Base-by-base conservation (phyloP, 2,888 invertebrate genomes). In the Platynereis dumerilii region DNA sequence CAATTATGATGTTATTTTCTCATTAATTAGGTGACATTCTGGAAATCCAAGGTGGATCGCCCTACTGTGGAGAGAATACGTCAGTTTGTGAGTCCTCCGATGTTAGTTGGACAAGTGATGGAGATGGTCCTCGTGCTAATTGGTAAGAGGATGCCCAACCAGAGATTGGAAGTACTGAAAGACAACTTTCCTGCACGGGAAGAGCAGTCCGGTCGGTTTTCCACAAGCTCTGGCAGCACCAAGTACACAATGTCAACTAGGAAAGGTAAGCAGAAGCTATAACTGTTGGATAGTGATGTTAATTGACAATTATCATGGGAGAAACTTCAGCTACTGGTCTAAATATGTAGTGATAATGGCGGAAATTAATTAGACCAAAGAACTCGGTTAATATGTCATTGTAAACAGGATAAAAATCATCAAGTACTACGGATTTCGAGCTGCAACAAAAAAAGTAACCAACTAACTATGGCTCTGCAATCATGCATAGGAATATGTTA, bases 111-210 rank as follows among this genome's bases (percentile, higher is more conserved):
- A 17, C 80, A 81, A 63, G 80, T 84, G 58, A 80, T 84, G 77
- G 83, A 84, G 72, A 84, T 84, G 83, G 78, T 83, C 26, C 79
- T 83, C 80, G 79, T 78, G 48, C 74, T 84, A 60, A 81, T 84
- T 60, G 83, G 83, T 17, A 83, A 83, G 65, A 75, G 78, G 15
- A 71, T 79, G 42, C 80, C 81, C 70, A 56, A 28, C 42, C 54
- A 28, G 42, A 39, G 68, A 5, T 57, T 57, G 3, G 72, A 67
- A 15, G 42, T 12, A 0, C 34, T 57, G 15, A 42, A 52, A 5
- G 71, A 66, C 39, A 39, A n/a, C 27, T 68, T 70, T 57, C 70
- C 70, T 7, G 22, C 69, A 28, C 75, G 77, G 53, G 81, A 80
- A n/a, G 78, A 78, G 42, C 73, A 74, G 70, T 80, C 80, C 15